Evolutionary conservation across 2,113 vertebrate genomes (phyloP).

Genomic region (Myiagra hebetior): DNA sequence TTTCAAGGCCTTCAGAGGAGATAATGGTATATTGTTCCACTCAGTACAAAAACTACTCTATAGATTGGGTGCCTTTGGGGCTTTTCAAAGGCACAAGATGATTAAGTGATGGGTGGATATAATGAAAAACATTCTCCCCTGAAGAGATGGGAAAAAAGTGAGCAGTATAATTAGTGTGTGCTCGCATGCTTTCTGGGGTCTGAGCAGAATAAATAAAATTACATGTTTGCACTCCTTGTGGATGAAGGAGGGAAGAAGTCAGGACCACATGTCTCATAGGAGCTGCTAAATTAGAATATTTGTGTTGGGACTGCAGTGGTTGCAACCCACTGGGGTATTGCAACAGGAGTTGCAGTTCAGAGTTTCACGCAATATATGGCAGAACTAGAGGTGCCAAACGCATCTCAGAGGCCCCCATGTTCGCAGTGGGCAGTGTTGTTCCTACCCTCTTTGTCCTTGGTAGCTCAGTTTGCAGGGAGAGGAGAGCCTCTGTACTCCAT

Average conservation of each 20-base stretch:
- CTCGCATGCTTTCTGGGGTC: background rate
- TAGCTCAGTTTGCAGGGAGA: background rate
- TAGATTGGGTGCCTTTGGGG: background rate
- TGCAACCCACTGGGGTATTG: background rate
- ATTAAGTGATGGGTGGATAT: background rate
- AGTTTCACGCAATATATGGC: background rate
- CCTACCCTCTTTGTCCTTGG: background rate
- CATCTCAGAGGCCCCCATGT: background rate
- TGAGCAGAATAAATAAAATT: background rate
- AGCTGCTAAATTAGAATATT: background rate
- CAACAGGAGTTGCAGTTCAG: background rate
- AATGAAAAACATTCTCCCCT: background rate
- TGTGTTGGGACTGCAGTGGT: background rate
- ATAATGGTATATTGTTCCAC: background rate
- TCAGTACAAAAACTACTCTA: background rate
- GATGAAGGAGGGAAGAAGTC: background rate
- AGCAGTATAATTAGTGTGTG: background rate
- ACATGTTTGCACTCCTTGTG: background rate
- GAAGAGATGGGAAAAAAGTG: background rate
- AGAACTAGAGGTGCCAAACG: background rate
- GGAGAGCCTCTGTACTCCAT: background rate
- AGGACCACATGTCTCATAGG: background rate
- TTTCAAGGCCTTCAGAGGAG: background rate
- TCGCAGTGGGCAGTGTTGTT: rapidly evolving
- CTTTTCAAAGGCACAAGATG: background rate